phyloP scores from a whole-genome alignment of 2,797 vertebrate species.

The Pseudochirops cupreus region DNA sequence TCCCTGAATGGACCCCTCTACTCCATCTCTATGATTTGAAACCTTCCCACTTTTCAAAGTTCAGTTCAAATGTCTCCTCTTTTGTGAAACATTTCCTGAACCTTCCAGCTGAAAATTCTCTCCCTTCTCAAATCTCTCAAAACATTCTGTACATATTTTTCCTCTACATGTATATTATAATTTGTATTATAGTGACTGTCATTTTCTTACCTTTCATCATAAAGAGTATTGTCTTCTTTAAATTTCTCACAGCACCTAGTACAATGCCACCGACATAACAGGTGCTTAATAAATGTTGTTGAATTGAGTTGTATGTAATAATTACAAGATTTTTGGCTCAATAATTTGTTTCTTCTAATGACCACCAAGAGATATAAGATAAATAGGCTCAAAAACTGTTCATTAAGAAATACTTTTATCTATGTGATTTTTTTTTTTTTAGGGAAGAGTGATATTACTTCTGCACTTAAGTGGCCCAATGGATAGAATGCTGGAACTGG shows the following conservation, averaged over 20 bases:
- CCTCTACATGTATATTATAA: neutral
- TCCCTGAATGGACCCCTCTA: neutral
- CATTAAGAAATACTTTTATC: constrained; percentile 48
- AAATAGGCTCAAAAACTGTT: neutral
- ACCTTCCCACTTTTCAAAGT: neutral
- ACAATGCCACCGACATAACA: neutral
- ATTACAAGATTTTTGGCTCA: constrained; percentile 6
- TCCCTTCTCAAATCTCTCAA: neutral
- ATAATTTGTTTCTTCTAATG: constrained; percentile 45
- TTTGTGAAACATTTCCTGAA: neutral
- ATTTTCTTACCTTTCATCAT: neutral
- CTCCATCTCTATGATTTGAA: neutral
- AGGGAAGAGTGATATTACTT: neutral
- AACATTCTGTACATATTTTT: neutral
- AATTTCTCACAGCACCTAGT: neutral
- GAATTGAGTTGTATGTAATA: neutral
- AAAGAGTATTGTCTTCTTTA: neutral
- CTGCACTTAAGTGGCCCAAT: neutral
- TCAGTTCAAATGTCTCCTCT: neutral
- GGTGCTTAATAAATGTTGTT: neutral
- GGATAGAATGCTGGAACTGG: neutral
- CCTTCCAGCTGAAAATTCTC: neutral
- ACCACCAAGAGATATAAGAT: constrained; percentile 9
- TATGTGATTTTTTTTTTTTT: constrained; percentile 50
- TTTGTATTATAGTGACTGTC: neutral